Conservation (phyloP, 2,888 invertebrate genomes). For the Lepas anatifera region DNA sequence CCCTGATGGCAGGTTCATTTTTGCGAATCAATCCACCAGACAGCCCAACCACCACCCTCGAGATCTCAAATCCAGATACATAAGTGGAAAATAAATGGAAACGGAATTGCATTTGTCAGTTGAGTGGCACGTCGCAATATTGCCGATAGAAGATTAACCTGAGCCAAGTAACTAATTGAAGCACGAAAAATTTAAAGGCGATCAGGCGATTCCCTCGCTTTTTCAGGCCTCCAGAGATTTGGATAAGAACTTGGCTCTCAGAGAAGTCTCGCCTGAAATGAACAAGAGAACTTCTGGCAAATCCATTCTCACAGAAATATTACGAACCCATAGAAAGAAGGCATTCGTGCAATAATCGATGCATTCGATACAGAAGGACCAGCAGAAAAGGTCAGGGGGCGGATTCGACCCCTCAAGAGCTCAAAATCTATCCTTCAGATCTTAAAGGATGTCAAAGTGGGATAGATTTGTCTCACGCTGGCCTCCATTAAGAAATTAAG, state of each 20-base stretch:
- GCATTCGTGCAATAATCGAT: too few relatives aligned
- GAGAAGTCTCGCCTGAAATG: too few relatives aligned
- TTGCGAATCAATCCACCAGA: background rate
- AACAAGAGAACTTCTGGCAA: too few relatives aligned
- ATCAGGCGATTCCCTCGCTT: background rate
- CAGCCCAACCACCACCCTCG: slow-evolving; percentile 2
- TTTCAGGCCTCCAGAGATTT: background rate
- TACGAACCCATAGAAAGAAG: too few relatives aligned
- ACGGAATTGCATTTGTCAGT: slow-evolving; percentile 9
- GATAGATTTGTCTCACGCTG: too few relatives aligned
- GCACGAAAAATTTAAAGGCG: slow-evolving; percentile 2
- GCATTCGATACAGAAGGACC: too few relatives aligned
- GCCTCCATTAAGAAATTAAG: too few relatives aligned
- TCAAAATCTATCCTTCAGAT: too few relatives aligned
- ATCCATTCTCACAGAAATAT: too few relatives aligned
- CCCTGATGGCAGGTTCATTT: background rate
- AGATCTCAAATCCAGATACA: slow-evolving; percentile 8
- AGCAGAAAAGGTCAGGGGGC: too few relatives aligned
- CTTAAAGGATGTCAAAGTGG: too few relatives aligned
- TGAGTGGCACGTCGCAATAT: slow-evolving; percentile 11
- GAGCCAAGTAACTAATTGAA: background rate
- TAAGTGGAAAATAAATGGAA: slow-evolving; percentile 12
- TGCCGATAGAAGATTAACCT: slow-evolving; percentile 9
- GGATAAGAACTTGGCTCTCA: background rate
- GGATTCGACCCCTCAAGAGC: too few relatives aligned